These are phyloP conservation scores for Pseudopleuronectes americanus DNA, from an alignment of 2,797 vertebrate species.

Conservation along the genomic window DNA sequence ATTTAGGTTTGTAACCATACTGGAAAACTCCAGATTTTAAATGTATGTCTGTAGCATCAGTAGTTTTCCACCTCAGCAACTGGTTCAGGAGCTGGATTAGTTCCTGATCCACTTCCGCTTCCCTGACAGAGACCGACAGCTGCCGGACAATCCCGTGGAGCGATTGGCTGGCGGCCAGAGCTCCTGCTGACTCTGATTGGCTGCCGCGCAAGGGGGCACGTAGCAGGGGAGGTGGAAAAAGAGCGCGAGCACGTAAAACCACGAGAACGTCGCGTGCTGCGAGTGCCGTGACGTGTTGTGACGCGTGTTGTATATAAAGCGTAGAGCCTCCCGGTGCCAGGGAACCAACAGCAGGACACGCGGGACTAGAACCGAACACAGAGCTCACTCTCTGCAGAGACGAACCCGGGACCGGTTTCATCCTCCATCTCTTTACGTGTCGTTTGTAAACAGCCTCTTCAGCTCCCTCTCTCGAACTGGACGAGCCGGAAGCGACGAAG, in stretches of 20 bases:
- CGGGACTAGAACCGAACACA: no score
- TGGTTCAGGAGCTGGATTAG: constrained; percentile 8
- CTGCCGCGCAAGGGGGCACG: constrained; percentile 4
- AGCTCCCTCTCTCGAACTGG: constrained; percentile 1
- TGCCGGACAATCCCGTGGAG: constrained; percentile 11
- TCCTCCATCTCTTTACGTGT: not conserved
- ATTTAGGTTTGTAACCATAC: no score
- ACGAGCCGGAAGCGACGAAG: constrained; percentile 26
- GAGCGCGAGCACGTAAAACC: constrained; percentile 18
- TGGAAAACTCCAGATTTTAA: not conserved
- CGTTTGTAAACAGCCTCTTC: constrained; percentile 10
- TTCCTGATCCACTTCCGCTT: not conserved
- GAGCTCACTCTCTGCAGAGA: not conserved
- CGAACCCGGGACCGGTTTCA: not conserved
- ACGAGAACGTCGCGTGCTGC: constrained; percentile 11
- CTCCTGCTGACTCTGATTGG: constrained; percentile 31
- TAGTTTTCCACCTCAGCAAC: constrained; percentile 51
- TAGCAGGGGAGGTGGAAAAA: not conserved
- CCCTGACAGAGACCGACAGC: not conserved
- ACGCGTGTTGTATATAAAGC: constrained; percentile 15
- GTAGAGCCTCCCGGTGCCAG: not conserved
- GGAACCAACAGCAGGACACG: not conserved
- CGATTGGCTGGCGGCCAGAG: constrained; percentile 36
- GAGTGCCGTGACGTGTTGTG: constrained; percentile 19
- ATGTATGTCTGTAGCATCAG: constrained; percentile 17